Evolutionary conservation across 2,888 invertebrate genomes (phyloP), one percentile per base, ranked within the genome.

Genomic region (Drosophila algonquin): DNA sequence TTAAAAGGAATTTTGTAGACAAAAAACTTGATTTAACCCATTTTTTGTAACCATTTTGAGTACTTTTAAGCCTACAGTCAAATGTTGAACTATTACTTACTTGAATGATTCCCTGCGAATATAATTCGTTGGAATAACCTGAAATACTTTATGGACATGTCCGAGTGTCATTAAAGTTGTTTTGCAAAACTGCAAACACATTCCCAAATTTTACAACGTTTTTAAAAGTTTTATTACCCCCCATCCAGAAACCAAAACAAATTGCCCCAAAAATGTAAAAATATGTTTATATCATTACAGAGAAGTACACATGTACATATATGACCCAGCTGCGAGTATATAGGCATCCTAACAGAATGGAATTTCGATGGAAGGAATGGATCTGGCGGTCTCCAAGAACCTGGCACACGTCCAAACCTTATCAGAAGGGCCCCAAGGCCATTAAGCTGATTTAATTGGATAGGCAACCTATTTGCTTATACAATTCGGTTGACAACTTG

Each of bases 401-500:
- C 35, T 35, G 35, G 35, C 35, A 35, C 3, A 3, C 35, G 35
- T 14, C 40, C 14, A 40, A 6, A 40, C 2, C 40, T 14, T 40
- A 40, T 40, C 40, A 40, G 40, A 14, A 40, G 40, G 40, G 40
- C 40, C 2, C 40, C 14, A 2, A 40, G 6, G 4, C 35, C 14
- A 47, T 32, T 57, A 21, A 16, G 14, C 7, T 14, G 18, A n/a
- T 9, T 27, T 18, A 35, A 47, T 47, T 5, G 12, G 14, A n/a
- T 56, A 2, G n/a, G 18, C 21, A 56, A 27, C 2, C 24, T 0
- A 54, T 40, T 62, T 62, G 27, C 40, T 62, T 18, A 61, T 54
- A 30, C 50, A 50, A 44, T 56, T 50, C 8, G 16, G 40, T 62
- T 62, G 27, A 50, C 40, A 50, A 30, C 16, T 18, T n/a, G n/a